Conservation (phyloP, 2,888 invertebrate species). For the Latrodectus elegans region DNA sequence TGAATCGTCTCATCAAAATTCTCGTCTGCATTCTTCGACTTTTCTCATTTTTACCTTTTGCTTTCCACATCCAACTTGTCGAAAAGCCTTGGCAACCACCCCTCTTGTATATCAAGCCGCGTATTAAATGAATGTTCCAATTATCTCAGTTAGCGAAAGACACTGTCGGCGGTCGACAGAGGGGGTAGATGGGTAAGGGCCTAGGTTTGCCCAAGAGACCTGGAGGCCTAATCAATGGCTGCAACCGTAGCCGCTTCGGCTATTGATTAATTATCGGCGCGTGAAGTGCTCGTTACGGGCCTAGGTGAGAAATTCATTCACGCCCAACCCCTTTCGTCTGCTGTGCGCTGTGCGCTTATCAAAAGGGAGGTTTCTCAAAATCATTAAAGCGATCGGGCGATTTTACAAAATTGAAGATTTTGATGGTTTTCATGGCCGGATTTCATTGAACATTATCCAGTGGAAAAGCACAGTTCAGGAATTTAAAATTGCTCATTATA, state of each 20-base stretch:
- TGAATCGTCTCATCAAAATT: no score
- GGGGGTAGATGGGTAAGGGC: not conserved
- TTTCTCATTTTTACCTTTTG: not conserved
- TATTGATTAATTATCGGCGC: slow-evolving; percentile 65
- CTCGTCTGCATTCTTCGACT: no score
- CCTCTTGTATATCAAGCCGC: not conserved
- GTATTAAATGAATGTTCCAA: slow-evolving; percentile 34
- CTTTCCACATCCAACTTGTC: not conserved
- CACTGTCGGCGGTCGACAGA: not conserved
- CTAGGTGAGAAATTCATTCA: slow-evolving; percentile 37
- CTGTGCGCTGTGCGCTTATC: no score
- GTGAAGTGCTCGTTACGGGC: slow-evolving; percentile 43
- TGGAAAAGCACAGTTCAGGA: no score
- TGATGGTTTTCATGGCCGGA: no score
- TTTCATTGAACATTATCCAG: no score
- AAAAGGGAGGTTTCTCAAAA: no score
- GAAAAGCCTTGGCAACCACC: not conserved
- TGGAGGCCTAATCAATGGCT: slow-evolving; percentile 42
- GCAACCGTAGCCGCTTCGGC: slow-evolving; percentile 19
- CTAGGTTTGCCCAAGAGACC: slow-evolving; percentile 11
- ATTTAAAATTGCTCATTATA: no score
- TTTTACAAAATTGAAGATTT: no score
- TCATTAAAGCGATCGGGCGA: no score
- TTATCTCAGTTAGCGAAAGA: slow-evolving; percentile 29
- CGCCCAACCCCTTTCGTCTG: no score